A percentile compares a stretch with the other conserved stretches of the same genome.
phyloP scores from a whole-genome alignment of 2,888 invertebrate genomes.

The Chymomyza caudatula region DNA sequence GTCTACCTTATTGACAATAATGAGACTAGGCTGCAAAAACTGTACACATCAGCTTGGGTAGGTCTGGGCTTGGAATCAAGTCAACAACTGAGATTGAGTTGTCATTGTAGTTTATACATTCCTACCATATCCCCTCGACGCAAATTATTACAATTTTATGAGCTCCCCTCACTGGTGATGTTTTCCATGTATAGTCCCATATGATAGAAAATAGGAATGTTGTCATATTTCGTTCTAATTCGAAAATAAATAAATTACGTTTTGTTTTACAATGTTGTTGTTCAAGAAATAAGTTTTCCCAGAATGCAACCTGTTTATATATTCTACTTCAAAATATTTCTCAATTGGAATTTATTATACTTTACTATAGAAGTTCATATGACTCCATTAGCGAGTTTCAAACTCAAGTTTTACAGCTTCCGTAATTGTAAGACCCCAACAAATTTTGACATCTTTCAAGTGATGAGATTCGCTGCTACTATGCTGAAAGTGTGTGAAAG shows the following conservation, averaged over 20 bases:
- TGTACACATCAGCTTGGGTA: neutral
- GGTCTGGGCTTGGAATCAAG: neutral
- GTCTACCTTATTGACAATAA: conserved; percentile 1
- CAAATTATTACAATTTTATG: no score
- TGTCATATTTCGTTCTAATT: no score
- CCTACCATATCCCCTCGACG: neutral
- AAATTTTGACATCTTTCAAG: conserved; percentile 16
- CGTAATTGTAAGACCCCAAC: neutral
- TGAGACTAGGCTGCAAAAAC: conserved; percentile 19
- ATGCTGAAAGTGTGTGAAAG: conserved; percentile 36
- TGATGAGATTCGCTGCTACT: conserved; percentile 1
- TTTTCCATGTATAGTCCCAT: no score
- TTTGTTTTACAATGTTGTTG: no score
- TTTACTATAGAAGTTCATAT: neutral
- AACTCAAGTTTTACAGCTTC: neutral
- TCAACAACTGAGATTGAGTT: conserved; percentile 33
- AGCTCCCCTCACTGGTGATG: no score
- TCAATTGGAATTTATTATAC: neutral
- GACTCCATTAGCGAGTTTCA: neutral
- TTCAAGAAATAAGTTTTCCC: no score
- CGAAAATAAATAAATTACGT: no score
- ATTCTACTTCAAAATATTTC: neutral
- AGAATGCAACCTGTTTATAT: no score
- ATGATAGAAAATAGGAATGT: no score
- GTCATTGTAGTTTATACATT: no score